Evolutionary conservation across 2,888 invertebrate genomes (phyloP).

Genomic region (Diarsia brunnea): DNA sequence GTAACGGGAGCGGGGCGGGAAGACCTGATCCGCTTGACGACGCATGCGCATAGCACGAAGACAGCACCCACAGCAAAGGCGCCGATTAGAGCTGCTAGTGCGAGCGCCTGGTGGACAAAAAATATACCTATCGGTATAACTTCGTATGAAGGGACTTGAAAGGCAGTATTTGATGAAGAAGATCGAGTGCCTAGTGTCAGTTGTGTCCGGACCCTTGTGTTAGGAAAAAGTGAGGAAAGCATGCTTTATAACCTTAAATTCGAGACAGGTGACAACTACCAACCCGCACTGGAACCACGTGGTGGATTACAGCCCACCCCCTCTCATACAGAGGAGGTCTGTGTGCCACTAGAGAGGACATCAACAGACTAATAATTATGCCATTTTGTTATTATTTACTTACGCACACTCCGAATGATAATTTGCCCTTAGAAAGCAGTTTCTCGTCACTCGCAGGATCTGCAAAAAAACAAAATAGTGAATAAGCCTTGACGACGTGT

Average conservation of each 20-base stretch:
- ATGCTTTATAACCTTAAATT: too few relatives aligned
- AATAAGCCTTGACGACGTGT: too few relatives aligned
- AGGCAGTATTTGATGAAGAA: neutral
- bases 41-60: slow-evolving; percentile 76
- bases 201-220: too few relatives aligned
- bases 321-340: too few relatives aligned
- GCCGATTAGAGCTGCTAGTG: slow-evolving; percentile 80
- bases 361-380: too few relatives aligned
- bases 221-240: too few relatives aligned
- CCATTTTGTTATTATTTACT: slow-evolving; percentile 59
- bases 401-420: slow-evolving; percentile 79
- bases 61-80: slow-evolving; percentile 77
- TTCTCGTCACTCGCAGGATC: too few relatives aligned
- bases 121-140: neutral
- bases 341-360: too few relatives aligned
- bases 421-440: slow-evolving; percentile 58
- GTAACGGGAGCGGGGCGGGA: slow-evolving; percentile 80
- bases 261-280: too few relatives aligned
- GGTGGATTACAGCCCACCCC: too few relatives aligned
- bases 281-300: too few relatives aligned
- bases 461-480: too few relatives aligned
- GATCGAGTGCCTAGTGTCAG: neutral
- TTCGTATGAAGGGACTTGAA: neutral
- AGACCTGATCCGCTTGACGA: slow-evolving; percentile 79
- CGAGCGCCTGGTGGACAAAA: slow-evolving; percentile 72